Conservation (phyloP, 2,888 invertebrate genomes). For the Cerastis rubricosa region DNA sequence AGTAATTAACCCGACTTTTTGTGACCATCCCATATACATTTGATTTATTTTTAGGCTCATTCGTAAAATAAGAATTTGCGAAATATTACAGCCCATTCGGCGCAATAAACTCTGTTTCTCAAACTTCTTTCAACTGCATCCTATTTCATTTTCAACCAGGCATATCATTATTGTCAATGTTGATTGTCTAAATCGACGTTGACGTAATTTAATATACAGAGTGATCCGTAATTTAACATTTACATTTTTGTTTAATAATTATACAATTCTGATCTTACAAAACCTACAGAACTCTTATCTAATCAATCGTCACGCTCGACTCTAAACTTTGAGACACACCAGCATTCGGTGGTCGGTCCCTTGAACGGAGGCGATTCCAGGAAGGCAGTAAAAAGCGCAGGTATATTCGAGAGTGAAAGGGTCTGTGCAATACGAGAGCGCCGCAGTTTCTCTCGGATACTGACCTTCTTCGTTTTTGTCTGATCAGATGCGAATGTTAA, state of each 20-base stretch:
- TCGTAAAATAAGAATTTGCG: slow-evolving; percentile 89
- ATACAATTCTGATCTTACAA: too few relatives aligned
- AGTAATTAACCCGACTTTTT: slow-evolving; percentile 90
- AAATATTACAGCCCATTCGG: slow-evolving; percentile 86
- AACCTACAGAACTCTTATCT: not conserved
- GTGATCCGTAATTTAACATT: not conserved
- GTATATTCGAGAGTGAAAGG: slow-evolving; percentile 90
- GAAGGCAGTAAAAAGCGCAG: slow-evolving; percentile 89
- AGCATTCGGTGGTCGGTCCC: slow-evolving; percentile 67
- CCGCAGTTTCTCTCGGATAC: slow-evolving; percentile 85
- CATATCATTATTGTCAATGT: not conserved
- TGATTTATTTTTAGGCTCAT: slow-evolving; percentile 89
- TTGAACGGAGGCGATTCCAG: slow-evolving; percentile 81
- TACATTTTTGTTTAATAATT: not conserved
- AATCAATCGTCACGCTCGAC: slow-evolving; percentile 9
- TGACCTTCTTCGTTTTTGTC: slow-evolving; percentile 88
- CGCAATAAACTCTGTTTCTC: slow-evolving; percentile 74
- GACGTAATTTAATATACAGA: not conserved
- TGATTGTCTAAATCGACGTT: not conserved
- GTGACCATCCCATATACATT: slow-evolving; percentile 86
- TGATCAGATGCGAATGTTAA: slow-evolving; percentile 86
- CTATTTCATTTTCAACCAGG: not conserved
- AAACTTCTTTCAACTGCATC: slow-evolving; percentile 68
- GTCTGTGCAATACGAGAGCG: slow-evolving; percentile 89
- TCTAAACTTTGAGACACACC: slow-evolving; percentile 79